Base-by-base conservation (phyloP, 1,140 invertebrate genomes). In the Cyclina sinensis region DNA sequence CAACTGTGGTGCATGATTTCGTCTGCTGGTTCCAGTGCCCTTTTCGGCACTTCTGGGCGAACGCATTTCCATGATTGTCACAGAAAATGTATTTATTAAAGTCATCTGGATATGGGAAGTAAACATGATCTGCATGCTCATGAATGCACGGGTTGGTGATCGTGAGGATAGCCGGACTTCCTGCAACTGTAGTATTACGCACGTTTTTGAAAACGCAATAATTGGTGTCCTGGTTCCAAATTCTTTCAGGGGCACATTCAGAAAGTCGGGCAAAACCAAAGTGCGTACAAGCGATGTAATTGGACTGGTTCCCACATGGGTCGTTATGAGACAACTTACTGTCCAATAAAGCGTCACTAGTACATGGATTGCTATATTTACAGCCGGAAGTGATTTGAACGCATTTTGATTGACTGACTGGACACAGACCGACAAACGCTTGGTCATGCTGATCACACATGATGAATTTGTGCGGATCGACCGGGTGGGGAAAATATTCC, bases 1-100 rank as follows among this genome's bases (percentile, higher is more conserved):
- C 12, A 1, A 87, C 30, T 7, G 18, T 51, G 12, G 76, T 87
- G 46, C 90, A 91, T 1, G 87, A 78, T 48, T 83, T 83, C 35
- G 70, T 76, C 9, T 59, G 70, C 27, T 81, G 65, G 24, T 87
- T 91, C 90, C 90, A 91, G 46, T 89, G 24, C 0, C 90, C 86
- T 11, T 57, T 27, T 11, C 57, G 46, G 70, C 90, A 91, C 18
- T 51, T 37, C 11, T 70, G 43, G 0, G 80, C 80, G 24, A 74
- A 91, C 7, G 85, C 90, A 43, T 90, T 89, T n/a, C 87, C 89
- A 35, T 79, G 48, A 5, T n/a, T 11, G 65, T 91, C 87, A 78
- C 90, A 91, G 24, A 90, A 65, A 59, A 91, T 91, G 57, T 90
- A 91, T 37, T 80, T 85, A 0, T 30, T 57, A 9, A 27, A 18